Evolutionary conservation across 2,113 vertebrate genomes (phyloP), one percentile per base, ranked within the genome.

Genomic region (Mirounga angustirostris): DNA sequence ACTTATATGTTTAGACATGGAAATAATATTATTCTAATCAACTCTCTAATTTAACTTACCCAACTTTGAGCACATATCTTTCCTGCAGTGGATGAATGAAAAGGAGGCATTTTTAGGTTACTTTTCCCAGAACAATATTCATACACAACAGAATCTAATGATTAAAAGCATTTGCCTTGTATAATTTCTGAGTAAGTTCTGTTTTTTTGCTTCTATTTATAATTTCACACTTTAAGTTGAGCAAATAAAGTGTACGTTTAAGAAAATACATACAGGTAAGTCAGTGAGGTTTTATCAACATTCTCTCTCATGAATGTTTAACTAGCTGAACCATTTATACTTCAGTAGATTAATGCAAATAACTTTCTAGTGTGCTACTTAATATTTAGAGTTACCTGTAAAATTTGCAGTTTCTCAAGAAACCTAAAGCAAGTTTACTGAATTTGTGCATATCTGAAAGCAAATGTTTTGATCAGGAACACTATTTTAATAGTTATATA

Each of bases 261-360:
- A 94, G 6, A 93, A 82, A 87, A 61, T 63, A 82, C 6, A 74
- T 63, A 46, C 1, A 93, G 6, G 4, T 84, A 54, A 76, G 7
- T 83, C 67, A 91, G 43, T 61, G 30, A 86, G 4, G 2, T 8
- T 92, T 92, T 94, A 89, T 82, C 9, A 69, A 54, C 13, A n/a
- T 2, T 56, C 19, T 85, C 65, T 71, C 69, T 88, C 30, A 84
- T 73, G 58, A 85, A 85, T 89, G 15, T 91, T 85, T 82, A 91
- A 80, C 28, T 67, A 92, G 21, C 4, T 88, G 40, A 87, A 97
- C 4, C 16, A 67, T 80, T 95, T 76, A 78, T 43, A 91, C 30
- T 88, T 96, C 26, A 89, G n/a, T 91, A 88, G 36, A 61, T 71
- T 74, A 15, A 92, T 97, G 26, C 56, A 87, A 97, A 85, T 85